Evolutionary conservation across 2,113 vertebrate genomes (phyloP).

Genomic region (Ornithorhynchus anatinus): DNA sequence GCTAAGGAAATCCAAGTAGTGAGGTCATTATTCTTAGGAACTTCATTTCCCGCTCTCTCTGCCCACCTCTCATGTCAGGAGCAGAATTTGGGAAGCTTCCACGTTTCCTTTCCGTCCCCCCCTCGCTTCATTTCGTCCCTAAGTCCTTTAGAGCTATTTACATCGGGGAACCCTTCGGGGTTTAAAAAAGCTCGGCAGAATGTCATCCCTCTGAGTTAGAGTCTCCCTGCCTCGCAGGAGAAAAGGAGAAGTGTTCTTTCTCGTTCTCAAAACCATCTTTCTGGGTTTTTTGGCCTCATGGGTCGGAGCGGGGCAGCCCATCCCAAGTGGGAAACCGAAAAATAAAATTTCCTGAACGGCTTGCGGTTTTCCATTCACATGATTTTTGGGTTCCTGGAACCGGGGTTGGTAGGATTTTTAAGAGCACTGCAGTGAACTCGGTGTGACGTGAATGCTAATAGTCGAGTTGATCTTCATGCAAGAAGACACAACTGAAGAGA

Average conservation of each 20-base stretch:
- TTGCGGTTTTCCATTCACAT: conserved; percentile 13
- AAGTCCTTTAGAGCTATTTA: neutral
- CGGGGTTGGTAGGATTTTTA: neutral
- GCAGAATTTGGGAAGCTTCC: conserved; percentile 24
- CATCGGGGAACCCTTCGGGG: neutral
- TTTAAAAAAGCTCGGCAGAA: neutral
- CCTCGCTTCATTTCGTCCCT: neutral
- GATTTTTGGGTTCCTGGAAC: neutral
- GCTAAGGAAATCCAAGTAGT: neutral
- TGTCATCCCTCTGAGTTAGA: neutral
- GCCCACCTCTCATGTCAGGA: conserved; percentile 4
- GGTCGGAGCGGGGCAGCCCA: neutral
- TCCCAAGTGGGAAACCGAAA: neutral
- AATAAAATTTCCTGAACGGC: neutral
- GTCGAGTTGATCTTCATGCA: neutral
- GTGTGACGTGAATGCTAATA: neutral
- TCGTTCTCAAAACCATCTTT: too few species aligned
- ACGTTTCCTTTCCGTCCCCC: neutral
- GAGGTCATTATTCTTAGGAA: neutral
- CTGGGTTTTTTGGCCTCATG: neutral
- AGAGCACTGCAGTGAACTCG: conserved; percentile 6
- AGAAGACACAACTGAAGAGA: neutral
- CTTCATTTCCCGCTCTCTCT: conserved; percentile 16
- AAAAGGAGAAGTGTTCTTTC: too few species aligned
- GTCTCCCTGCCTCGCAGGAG: neutral